Percentiles rank a stretch among this genome's conserved stretches.
Evolutionary conservation across 2,113 vertebrate species (phyloP).

Genomic region (Pelecanoides urinatrix): DNA sequence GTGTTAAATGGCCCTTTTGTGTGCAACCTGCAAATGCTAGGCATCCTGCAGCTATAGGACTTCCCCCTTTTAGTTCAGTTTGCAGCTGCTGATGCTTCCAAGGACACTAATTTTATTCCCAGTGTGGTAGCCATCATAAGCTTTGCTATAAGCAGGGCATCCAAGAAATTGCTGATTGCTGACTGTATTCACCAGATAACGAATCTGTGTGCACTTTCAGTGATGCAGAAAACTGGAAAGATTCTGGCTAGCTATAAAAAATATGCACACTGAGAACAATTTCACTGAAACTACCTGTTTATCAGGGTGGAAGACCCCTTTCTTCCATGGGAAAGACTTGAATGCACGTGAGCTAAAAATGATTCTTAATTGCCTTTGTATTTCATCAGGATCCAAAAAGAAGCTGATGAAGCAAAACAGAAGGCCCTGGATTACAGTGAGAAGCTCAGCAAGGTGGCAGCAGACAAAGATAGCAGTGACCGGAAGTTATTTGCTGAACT

Average conservation of each 20-base stretch:
- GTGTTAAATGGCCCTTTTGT: background rate
- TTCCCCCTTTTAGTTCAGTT: background rate
- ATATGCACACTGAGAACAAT: background rate
- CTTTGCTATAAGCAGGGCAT: background rate
- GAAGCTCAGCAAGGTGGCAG: slow-evolving; percentile 75
- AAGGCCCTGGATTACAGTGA: slow-evolving; percentile 78
- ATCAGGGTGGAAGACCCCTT: background rate
- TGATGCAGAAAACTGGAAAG: background rate
- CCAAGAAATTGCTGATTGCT: background rate
- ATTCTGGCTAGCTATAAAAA: background rate
- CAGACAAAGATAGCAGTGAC: slow-evolving; percentile 80
- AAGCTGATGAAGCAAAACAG: slow-evolving; percentile 72
- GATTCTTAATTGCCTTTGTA: background rate
- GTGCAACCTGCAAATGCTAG: background rate
- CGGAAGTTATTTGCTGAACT: slow-evolving; percentile 85
- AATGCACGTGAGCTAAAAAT: background rate
- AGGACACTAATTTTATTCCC: background rate
- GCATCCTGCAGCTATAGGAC: background rate
- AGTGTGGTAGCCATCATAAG: background rate
- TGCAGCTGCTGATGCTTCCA: background rate
- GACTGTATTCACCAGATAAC: background rate
- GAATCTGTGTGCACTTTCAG: background rate
- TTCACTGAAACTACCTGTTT: background rate
- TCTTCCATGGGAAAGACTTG: background rate
- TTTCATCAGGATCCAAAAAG: slow-evolving; percentile 78